phyloP scores from a whole-genome alignment of 1,140 invertebrate species.

The Aphidius gifuensis region DNA sequence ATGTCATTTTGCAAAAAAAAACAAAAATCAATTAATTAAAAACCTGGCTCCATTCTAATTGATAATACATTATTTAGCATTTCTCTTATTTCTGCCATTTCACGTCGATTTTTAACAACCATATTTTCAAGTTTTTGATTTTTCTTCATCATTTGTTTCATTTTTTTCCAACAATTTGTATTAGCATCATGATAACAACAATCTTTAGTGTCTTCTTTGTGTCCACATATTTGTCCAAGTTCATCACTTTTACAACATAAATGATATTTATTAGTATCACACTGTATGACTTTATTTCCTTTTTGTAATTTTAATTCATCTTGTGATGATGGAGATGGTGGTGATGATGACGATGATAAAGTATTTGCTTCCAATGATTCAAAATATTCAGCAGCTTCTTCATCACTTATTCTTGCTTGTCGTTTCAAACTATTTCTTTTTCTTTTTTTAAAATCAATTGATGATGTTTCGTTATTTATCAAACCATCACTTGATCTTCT shows the following conservation, averaged over 20 bases:
- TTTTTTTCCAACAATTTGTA: slow-evolving; percentile 37
- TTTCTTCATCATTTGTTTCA: slow-evolving; percentile 37
- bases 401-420: slow-evolving; percentile 38
- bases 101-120: slow-evolving; percentile 37
- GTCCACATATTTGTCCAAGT: slow-evolving; percentile 17
- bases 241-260: slow-evolving; percentile 21
- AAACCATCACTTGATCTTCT: slow-evolving; percentile 40
- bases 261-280: slow-evolving; percentile 19
- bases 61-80: slow-evolving; percentile 43
- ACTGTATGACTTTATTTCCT: neutral
- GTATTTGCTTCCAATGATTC: neutral
- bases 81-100: slow-evolving; percentile 40
- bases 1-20: neutral
- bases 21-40: slow-evolving; percentile 26
- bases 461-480: slow-evolving; percentile 19
- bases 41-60: slow-evolving; percentile 47
- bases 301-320: neutral
- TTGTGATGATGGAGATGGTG: too few relatives aligned
- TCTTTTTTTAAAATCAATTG: slow-evolving; percentile 21
- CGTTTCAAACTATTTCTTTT: slow-evolving; percentile 36
- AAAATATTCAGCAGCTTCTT: slow-evolving; percentile 14
- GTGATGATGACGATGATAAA: too few relatives aligned
- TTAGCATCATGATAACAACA: slow-evolving; percentile 31
- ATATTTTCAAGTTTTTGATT: slow-evolving; percentile 41
- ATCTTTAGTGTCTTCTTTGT: slow-evolving; percentile 18